Evolutionary conservation across 2,888 invertebrate genomes (phyloP).

Genomic region (Prenolepis imparis): DNA sequence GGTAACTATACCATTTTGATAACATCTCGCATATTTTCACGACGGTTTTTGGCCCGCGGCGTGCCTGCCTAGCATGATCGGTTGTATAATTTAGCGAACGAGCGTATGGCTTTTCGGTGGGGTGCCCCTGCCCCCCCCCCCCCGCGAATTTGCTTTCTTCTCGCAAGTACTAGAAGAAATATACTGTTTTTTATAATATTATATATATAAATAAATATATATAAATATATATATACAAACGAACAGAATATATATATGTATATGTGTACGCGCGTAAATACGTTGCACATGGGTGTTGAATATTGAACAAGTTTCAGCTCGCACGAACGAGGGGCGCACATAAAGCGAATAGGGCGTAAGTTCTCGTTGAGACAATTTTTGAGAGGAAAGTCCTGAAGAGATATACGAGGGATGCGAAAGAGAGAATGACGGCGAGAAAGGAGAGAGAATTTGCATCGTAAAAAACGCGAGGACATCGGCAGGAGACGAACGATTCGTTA

Average conservation of each 20-base stretch:
- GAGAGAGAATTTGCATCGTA: constrained; percentile 8
- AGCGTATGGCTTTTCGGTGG: constrained; percentile 66
- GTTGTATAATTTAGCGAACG: constrained; percentile 67
- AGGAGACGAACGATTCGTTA: constrained; percentile 83
- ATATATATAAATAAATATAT: constrained; percentile 59
- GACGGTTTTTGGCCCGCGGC: constrained; percentile 59
- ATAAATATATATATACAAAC: constrained; percentile 69
- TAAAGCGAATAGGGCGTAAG: constrained; percentile 44
- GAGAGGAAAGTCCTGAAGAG: constrained; percentile 16
- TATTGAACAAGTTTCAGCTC: constrained; percentile 86
- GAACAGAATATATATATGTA: constrained; percentile 72
- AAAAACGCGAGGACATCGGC: constrained; percentile 51
- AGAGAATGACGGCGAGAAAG: constrained; percentile 34
- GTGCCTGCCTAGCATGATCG: constrained; percentile 68
- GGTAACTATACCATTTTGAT: constrained; percentile 14
- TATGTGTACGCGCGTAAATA: constrained; percentile 76
- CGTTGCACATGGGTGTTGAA: constrained; percentile 77
- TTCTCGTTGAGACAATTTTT: constrained; percentile 52
- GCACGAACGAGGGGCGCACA: constrained; percentile 72
- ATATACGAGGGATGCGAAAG: constrained; percentile 39
- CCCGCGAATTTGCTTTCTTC: constrained; percentile 72
- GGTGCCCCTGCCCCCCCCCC: constrained; percentile 45
- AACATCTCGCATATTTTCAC: neutral
- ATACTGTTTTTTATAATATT: constrained; percentile 77
- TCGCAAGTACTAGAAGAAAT: constrained; percentile 68